Conservation (phyloP, 2,888 invertebrate species). For the Creontiades dilutus region DNA sequence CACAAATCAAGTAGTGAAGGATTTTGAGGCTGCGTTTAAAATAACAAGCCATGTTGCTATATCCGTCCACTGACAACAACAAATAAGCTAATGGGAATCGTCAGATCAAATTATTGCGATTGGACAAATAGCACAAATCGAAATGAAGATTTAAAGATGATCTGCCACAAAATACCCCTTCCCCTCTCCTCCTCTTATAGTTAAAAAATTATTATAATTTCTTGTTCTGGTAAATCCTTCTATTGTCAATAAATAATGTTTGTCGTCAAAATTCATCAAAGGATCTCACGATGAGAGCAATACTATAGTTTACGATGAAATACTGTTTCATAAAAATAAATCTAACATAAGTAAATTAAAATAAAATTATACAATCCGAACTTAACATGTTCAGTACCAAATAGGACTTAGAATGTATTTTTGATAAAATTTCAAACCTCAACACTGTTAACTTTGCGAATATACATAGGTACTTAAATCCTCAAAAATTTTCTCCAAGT, state of each 20-base stretch:
- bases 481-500: conserved; percentile 59
- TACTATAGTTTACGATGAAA: not conserved
- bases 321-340: not conserved
- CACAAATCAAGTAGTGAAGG: no score
- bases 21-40: no score
- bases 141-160: no score
- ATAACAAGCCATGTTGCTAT: no score
- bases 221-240: no score
- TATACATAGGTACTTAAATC: not conserved
- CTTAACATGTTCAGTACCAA: conserved; percentile 50
- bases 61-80: no score
- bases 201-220: no score
- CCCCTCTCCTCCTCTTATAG: no score
- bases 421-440: conserved; percentile 43
- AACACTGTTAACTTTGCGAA: not conserved
- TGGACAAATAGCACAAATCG: no score
- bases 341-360: not conserved
- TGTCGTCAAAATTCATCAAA: conserved; percentile 3
- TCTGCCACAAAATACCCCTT: no score
- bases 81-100: no score
- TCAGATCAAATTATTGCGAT: no score
- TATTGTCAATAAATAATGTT: not conserved
- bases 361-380: conserved; percentile 4
- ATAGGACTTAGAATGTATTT: conserved; percentile 66
- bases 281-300: not conserved